A percentile compares a stretch with the other conserved stretches of the same genome.
These are phyloP conservation scores for Crotalus viridis DNA, from an alignment of 2,113 vertebrate genomes.

Conservation along the genomic window DNA sequence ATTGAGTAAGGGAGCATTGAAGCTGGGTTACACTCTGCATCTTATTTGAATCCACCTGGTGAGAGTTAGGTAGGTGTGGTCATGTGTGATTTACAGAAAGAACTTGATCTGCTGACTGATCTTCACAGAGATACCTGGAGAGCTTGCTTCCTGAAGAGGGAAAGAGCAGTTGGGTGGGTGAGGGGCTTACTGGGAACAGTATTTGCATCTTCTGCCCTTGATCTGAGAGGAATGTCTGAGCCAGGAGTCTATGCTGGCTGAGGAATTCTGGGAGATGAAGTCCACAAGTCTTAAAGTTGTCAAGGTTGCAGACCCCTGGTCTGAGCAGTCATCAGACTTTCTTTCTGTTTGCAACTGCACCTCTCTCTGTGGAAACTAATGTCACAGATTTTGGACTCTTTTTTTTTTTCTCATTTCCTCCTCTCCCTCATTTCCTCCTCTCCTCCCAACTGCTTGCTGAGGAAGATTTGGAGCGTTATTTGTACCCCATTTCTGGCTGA, in stretches of 20 bases:
- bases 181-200: background rate
- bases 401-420: background rate
- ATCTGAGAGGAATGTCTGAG: background rate
- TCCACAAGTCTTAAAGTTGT: too few relatives aligned
- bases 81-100: background rate
- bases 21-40: background rate
- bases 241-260: too few relatives aligned
- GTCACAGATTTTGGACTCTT: background rate
- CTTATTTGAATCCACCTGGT: background rate
- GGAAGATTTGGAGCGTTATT: background rate
- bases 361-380: background rate
- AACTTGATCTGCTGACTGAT: background rate
- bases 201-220: background rate
- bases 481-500: background rate
- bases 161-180: background rate
- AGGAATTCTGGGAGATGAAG: too few relatives aligned
- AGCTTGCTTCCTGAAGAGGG: background rate
- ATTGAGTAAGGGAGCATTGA: background rate
- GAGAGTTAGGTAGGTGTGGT: background rate
- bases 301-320: too few relatives aligned
- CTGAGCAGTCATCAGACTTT: background rate
- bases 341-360: background rate
- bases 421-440: too few relatives aligned
- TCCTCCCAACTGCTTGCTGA: background rate
- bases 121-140: background rate